These are phyloP conservation scores for Hydropsyche tenuis DNA, from an alignment of 1,140 invertebrate genomes.

Conservation along the genomic window DNA sequence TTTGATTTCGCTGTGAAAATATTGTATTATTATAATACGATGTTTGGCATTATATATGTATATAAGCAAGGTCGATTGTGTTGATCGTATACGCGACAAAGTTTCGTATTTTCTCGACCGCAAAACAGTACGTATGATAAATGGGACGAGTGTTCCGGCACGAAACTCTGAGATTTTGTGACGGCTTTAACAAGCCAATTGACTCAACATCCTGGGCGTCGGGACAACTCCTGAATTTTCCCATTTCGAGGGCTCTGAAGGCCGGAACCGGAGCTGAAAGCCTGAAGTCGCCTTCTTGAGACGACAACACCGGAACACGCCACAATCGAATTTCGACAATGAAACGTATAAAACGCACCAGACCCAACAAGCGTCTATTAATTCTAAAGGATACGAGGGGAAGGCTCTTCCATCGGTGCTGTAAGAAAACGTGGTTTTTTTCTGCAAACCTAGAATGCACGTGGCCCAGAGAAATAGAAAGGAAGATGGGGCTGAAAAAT, in stretches of 20 bases:
- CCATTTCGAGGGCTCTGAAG: neutral
- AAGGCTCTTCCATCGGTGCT: neutral
- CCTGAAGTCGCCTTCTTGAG: neutral
- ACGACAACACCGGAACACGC: neutral
- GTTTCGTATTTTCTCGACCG: too few species aligned
- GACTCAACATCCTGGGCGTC: constrained; percentile 12
- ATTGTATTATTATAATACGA: too few species aligned
- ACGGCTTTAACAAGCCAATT: constrained; percentile 28
- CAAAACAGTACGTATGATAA: too few species aligned
- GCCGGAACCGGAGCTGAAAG: constrained; percentile 10
- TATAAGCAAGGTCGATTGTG: too few species aligned
- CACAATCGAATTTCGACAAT: too few species aligned
- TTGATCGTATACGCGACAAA: too few species aligned
- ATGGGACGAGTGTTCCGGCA: too few species aligned
- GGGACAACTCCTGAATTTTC: constrained; percentile 21
- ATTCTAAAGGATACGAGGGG: neutral
- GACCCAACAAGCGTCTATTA: neutral
- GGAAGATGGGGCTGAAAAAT: neutral
- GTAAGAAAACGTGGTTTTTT: neutral
- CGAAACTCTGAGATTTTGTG: too few species aligned
- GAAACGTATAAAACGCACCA: too few species aligned
- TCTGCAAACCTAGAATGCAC: neutral
- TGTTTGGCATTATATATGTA: too few species aligned
- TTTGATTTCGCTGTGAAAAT: too few species aligned
- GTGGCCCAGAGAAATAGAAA: neutral